Evolutionary conservation across 2,113 vertebrate genomes (phyloP).

Genomic region (Mobula birostris): DNA sequence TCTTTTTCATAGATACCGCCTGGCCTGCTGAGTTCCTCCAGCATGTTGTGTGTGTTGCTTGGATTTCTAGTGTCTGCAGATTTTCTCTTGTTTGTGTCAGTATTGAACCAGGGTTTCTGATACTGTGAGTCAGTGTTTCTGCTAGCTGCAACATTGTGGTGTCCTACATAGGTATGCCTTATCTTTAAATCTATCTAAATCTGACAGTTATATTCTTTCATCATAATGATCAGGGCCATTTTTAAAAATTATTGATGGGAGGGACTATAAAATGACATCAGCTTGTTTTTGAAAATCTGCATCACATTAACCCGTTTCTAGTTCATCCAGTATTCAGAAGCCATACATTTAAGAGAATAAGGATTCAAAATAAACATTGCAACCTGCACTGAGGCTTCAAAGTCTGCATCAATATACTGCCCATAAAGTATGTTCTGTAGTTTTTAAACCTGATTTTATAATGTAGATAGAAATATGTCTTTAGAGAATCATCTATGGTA

Average conservation of each 20-base stretch:
- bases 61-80: too few species aligned
- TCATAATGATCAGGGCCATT: too few species aligned
- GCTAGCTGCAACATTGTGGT: too few species aligned
- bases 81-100: too few species aligned
- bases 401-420: background rate
- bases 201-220: background rate
- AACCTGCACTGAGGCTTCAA: conserved; percentile 2
- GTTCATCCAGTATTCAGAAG: background rate
- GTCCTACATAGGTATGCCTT: background rate
- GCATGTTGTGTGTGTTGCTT: too few species aligned
- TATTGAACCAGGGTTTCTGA: too few species aligned
- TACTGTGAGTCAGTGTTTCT: too few species aligned
- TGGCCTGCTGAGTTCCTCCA: too few species aligned
- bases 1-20: too few species aligned
- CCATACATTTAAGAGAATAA: background rate
- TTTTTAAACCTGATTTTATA: background rate
- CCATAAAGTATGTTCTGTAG: background rate
- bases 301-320: background rate
- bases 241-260: background rate
- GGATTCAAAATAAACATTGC: background rate
- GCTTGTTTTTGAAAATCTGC: background rate
- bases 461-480: background rate
- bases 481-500: background rate
- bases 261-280: background rate
- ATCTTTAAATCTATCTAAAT: background rate